A percentile compares a stretch with the other conserved stretches of the same genome.
Evolutionary conservation across 2,888 invertebrate genomes (phyloP).

Genomic region (Taenaris catops): DNA sequence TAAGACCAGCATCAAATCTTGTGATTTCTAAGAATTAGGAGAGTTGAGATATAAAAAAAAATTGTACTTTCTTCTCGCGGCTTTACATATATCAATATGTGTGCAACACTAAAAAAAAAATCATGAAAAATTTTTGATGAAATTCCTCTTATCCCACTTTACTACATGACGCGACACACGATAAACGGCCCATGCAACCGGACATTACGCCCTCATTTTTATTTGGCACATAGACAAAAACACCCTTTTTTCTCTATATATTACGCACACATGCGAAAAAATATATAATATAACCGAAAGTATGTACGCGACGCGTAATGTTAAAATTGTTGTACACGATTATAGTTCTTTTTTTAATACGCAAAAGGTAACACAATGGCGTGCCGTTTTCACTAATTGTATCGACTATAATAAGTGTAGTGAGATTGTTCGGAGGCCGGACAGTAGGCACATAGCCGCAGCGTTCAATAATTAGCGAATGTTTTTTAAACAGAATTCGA

Average conservation of each 20-base stretch:
- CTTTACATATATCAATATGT: no score
- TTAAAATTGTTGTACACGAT: conserved; percentile 29
- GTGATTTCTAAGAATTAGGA: no score
- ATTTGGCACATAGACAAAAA: conserved; percentile 78
- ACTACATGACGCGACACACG: conserved; percentile 34
- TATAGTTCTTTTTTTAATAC: conserved; percentile 27
- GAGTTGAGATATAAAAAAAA: no score
- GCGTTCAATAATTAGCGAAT: conserved; percentile 70
- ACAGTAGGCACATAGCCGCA: conserved; percentile 43
- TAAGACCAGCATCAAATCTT: no score
- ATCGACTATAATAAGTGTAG: conserved; percentile 24
- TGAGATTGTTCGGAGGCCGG: conserved; percentile 35
- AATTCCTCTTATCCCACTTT: conserved; percentile 34
- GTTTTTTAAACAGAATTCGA: conserved; percentile 68
- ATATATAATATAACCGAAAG: conserved; percentile 33
- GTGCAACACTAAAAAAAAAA: no score
- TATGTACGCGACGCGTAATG: conserved; percentile 28
- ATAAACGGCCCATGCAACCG: conserved; percentile 67
- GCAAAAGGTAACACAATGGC: conserved; percentile 25
- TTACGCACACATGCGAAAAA: conserved; percentile 43
- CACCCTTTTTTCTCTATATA: conserved; percentile 68
- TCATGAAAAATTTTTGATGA: conserved; percentile 12
- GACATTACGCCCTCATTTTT: conserved; percentile 78
- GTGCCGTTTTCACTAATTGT: conserved; percentile 30
- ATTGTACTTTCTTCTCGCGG: no score